Conservation (phyloP, 2,113 vertebrate genomes). For the Aspidoscelis tigris region DNA sequence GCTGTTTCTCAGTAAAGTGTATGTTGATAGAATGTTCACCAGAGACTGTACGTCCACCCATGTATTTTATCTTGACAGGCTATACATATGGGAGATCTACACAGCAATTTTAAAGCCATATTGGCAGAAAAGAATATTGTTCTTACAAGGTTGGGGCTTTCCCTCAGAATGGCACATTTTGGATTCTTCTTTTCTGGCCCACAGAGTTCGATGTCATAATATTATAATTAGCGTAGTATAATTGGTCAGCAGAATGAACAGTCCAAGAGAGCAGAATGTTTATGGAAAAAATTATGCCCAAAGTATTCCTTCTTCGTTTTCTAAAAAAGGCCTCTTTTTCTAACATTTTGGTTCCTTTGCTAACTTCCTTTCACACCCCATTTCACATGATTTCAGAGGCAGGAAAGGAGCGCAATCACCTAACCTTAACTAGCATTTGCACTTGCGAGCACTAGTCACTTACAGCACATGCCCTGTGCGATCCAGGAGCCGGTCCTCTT, state of each 20-base stretch:
- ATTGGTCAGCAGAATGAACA: neutral
- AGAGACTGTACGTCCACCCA: conserved; percentile 71
- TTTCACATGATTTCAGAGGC: neutral
- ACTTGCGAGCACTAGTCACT: too few relatives aligned
- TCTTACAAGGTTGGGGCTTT: conserved; percentile 46
- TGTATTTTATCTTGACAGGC: conserved; percentile 71
- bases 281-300: neutral
- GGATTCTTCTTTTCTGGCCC: conserved; percentile 34
- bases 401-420: too few relatives aligned
- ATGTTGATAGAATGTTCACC: conserved; percentile 72
- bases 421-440: too few relatives aligned
- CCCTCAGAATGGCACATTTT: conserved; percentile 33
- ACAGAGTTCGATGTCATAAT: conserved; percentile 15
- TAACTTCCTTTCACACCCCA: too few relatives aligned
- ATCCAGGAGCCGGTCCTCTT: too few relatives aligned
- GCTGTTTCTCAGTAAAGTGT: conserved; percentile 70
- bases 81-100: conserved; percentile 47
- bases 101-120: conserved; percentile 59
- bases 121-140: conserved; percentile 51
- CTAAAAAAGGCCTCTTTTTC: neutral
- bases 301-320: neutral
- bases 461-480: too few relatives aligned
- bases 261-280: neutral
- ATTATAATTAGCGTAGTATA: neutral
- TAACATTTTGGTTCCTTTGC: neutral